Percentiles rank a stretch among this genome's conserved stretches.
Conservation (phyloP, 2,888 invertebrate genomes). For the Chrysolina haemoptera region DNA sequence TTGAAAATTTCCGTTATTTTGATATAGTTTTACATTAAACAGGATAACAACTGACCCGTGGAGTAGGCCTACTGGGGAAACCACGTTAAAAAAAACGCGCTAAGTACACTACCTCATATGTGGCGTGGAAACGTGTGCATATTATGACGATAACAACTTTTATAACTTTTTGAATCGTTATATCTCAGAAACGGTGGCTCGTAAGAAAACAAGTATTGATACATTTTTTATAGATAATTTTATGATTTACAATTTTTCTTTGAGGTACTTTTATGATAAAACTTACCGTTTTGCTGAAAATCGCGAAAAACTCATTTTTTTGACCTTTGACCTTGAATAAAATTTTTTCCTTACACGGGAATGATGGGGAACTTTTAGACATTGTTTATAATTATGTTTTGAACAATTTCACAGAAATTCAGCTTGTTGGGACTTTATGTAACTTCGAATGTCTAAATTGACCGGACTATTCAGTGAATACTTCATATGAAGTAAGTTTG, state of each 20-base stretch:
- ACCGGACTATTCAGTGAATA: too few species aligned
- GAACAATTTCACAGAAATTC: constrained; percentile 5
- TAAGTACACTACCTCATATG: too few species aligned
- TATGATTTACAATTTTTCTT: constrained; percentile 2
- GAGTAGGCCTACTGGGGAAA: too few species aligned
- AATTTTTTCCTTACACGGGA: background rate
- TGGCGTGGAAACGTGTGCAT: background rate
- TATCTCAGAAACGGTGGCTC: constrained; percentile 16
- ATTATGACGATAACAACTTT: constrained; percentile 12
- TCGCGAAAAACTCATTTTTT: constrained; percentile 5
- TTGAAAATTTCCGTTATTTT: too few species aligned
- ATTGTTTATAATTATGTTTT: background rate
- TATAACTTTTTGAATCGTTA: constrained; percentile 3
- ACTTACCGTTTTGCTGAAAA: constrained; percentile 15
- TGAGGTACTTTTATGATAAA: constrained; percentile 5
- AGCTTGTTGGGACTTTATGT: background rate
- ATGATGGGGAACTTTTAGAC: background rate
- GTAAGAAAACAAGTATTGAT: background rate
- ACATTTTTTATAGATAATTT: constrained; percentile 8
- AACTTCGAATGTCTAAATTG: background rate
- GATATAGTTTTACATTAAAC: too few species aligned
- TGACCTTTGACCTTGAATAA: constrained; percentile 2
- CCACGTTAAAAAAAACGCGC: too few species aligned
- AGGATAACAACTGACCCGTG: too few species aligned
- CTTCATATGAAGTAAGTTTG: too few species aligned